These are phyloP conservation scores for Cryptocephalus moraei DNA, from an alignment of 2,888 invertebrate species.

Conservation along the genomic window DNA sequence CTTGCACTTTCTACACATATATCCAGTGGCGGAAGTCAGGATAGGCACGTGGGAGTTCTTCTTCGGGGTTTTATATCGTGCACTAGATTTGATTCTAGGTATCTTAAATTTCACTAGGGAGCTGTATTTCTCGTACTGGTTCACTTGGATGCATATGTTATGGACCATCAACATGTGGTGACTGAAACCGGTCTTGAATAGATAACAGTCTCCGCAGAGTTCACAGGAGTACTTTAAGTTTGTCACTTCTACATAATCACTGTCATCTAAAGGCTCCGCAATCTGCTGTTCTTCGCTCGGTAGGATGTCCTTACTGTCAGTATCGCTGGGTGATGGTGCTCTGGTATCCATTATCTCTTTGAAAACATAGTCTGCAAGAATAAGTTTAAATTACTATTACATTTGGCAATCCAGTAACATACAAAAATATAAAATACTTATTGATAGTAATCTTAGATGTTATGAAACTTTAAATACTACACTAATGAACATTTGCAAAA, in stretches of 20 bases:
- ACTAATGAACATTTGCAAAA: too few species aligned
- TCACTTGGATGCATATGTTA: constrained; percentile 6
- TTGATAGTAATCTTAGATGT: too few species aligned
- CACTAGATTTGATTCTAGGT: neutral
- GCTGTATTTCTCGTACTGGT: constrained; percentile 7
- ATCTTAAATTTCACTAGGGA: constrained; percentile 8
- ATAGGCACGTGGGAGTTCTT: constrained; percentile 1
- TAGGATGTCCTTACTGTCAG: too few species aligned
- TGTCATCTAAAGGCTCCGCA: constrained; percentile 1
- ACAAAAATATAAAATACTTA: too few species aligned
- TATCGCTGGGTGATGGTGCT: too few species aligned
- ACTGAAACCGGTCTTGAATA: constrained; percentile 10
- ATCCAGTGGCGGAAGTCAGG: neutral
- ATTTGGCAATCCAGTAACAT: too few species aligned
- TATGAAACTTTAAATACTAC: too few species aligned
- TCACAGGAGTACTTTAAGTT: constrained; percentile 8
- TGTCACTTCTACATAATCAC: constrained; percentile 6
- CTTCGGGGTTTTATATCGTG: neutral
- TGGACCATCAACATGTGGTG: constrained; percentile 11
- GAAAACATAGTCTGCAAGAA: too few species aligned
- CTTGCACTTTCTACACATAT: constrained; percentile 8
- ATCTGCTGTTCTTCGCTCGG: too few species aligned
- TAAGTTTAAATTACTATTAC: too few species aligned
- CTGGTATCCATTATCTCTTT: too few species aligned
- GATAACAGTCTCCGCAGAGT: constrained; percentile 9